Evolutionary conservation across 2,797 vertebrate species (phyloP).

Genomic region (Cephalopachus bancanus): DNA sequence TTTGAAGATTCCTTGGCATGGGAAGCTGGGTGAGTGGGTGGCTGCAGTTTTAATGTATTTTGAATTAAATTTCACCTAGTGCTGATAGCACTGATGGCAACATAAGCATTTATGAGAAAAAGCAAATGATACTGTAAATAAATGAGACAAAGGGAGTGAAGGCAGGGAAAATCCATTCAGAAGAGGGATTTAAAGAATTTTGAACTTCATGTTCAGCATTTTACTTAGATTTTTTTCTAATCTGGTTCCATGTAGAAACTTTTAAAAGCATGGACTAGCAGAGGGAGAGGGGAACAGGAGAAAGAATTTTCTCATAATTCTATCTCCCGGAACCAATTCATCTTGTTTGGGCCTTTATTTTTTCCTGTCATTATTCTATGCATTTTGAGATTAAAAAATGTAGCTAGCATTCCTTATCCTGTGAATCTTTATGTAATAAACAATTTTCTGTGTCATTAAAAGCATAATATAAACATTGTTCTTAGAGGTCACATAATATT

Average conservation of each 20-base stretch:
- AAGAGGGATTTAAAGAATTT: not conserved
- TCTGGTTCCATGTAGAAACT: constrained; percentile 1
- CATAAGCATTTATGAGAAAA: constrained; percentile 1
- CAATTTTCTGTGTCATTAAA: constrained; percentile 55
- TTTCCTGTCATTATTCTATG: constrained; percentile 4
- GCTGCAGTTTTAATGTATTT: constrained; percentile 10
- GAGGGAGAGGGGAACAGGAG: not conserved
- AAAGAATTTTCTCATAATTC: constrained; percentile 12
- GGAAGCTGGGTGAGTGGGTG: not conserved
- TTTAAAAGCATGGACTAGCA: constrained; percentile 12
- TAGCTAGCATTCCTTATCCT: not conserved
- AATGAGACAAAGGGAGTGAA: not conserved
- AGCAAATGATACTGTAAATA: constrained; percentile 4
- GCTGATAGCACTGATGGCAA: not conserved
- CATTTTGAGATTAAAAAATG: constrained; percentile 59
- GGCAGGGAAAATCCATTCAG: not conserved
- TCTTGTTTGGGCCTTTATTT: not conserved
- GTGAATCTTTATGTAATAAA: constrained; percentile 44
- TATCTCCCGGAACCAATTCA: not conserved
- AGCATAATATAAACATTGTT: constrained; percentile 59
- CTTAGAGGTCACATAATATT: constrained; percentile 42
- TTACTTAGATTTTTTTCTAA: not conserved
- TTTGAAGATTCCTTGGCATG: constrained; percentile 22
- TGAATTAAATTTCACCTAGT: constrained; percentile 29
- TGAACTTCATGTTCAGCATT: not conserved